Evolutionary conservation across 2,888 invertebrate genomes (phyloP).

Genomic region (Trypoxylon attenuatum): DNA sequence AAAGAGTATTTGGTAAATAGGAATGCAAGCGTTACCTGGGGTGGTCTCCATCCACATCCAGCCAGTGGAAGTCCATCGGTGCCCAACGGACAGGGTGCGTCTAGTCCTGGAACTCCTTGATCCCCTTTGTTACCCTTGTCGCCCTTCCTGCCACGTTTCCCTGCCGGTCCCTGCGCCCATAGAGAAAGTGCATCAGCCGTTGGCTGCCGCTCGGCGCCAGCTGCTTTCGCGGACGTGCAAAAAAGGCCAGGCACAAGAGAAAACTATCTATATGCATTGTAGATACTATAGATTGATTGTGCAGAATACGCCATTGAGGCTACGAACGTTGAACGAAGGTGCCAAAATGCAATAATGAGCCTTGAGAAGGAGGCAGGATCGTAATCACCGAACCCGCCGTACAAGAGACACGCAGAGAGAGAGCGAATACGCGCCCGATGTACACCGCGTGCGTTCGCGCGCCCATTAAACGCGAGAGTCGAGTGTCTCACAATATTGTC

Average conservation of each 20-base stretch:
- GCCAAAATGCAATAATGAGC: neutral
- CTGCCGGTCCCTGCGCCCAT: slow-evolving; percentile 84
- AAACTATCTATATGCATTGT: slow-evolving; percentile 43
- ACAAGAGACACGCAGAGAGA: too few species aligned
- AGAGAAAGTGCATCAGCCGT: slow-evolving; percentile 32
- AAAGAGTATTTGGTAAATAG: neutral
- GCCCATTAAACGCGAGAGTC: too few species aligned
- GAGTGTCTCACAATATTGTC: too few species aligned
- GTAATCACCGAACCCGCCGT: too few species aligned
- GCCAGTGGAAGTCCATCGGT: slow-evolving; percentile 96
- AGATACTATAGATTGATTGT: slow-evolving; percentile 43
- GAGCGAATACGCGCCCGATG: too few species aligned
- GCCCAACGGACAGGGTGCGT: slow-evolving; percentile 98
- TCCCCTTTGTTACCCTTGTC: slow-evolving; percentile 95
- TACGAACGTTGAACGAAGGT: slow-evolving; percentile 38
- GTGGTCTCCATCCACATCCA: slow-evolving; percentile 95
- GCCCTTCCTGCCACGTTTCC: slow-evolving; percentile 93
- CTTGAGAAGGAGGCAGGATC: too few species aligned
- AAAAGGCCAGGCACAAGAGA: slow-evolving; percentile 65
- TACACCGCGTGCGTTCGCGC: too few species aligned
- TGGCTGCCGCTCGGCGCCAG: slow-evolving; percentile 5
- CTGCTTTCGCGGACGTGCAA: slow-evolving; percentile 62
- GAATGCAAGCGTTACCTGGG: slow-evolving; percentile 81
- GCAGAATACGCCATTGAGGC: slow-evolving; percentile 48
- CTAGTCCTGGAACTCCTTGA: slow-evolving; percentile 96